Conservation (phyloP, 2,888 invertebrate genomes). For the Morpho achilles region DNA sequence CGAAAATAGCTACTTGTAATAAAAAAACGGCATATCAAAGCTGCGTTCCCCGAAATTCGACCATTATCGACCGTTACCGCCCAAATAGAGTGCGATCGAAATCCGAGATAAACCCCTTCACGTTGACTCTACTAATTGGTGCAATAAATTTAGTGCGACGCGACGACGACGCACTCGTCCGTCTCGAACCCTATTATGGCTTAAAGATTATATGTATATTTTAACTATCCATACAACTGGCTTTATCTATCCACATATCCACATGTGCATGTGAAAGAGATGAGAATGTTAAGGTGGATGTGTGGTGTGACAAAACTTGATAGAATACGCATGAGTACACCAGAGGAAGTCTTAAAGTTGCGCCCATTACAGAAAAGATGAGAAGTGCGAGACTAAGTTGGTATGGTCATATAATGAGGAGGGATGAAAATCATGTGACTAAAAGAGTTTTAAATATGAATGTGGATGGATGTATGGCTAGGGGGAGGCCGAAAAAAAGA, state of each 20-base stretch:
- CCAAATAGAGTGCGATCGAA: conserved; percentile 73
- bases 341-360: no score
- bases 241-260: conserved; percentile 1
- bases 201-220: conserved; percentile 32
- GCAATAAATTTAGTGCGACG: conserved; percentile 70
- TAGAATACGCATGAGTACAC: no score
- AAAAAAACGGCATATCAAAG: conserved; percentile 45
- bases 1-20: conserved; percentile 60
- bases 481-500: no score
- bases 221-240: not conserved
- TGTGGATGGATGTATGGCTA: no score
- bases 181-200: conserved; percentile 54
- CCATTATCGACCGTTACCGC: conserved; percentile 74
- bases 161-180: conserved; percentile 53
- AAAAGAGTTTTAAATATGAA: no score
- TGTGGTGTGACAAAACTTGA: no score
- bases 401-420: no score
- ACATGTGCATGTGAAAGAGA: no score
- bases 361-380: no score
- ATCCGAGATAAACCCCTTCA: conserved; percentile 64
- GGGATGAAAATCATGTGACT: no score
- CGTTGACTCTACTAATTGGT: conserved; percentile 74
- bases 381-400: no score
- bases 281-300: no score
- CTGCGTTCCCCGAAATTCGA: conserved; percentile 65